Evolutionary conservation across 1,140 invertebrate species (phyloP).

Genomic region (Contarinia nasturtii): DNA sequence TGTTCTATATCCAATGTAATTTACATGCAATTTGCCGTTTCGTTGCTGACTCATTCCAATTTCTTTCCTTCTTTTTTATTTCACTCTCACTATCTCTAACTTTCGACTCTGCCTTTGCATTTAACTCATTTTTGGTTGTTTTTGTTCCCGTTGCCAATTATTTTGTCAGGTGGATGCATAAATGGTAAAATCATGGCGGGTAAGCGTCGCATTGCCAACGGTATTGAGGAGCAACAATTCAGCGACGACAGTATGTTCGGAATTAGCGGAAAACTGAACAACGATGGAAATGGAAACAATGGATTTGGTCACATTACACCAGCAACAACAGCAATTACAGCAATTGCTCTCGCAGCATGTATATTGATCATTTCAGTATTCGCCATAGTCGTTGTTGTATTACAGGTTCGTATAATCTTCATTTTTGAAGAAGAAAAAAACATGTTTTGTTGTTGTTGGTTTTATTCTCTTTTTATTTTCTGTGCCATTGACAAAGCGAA

Average conservation of each 20-base stretch:
- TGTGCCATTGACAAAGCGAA: no score
- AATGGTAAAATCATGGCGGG: slow-evolving; percentile 54
- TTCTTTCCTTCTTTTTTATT: neutral
- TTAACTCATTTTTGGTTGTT: neutral
- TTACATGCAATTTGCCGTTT: neutral
- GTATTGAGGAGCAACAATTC: slow-evolving; percentile 26
- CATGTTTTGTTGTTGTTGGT: no score
- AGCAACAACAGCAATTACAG: slow-evolving; percentile 35
- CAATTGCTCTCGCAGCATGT: slow-evolving; percentile 41
- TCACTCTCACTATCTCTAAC: no score
- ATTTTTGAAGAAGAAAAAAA: no score
- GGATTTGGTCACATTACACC: slow-evolving; percentile 13
- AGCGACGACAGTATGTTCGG: slow-evolving; percentile 13
- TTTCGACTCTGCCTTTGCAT: slow-evolving; percentile 1
- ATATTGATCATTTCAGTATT: slow-evolving; percentile 42
- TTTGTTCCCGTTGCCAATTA: slow-evolving; percentile 1
- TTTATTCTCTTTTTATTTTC: no score
- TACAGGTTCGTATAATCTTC: slow-evolving; percentile 33
- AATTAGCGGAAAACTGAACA: slow-evolving; percentile 5
- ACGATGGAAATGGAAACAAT: slow-evolving; percentile 10
- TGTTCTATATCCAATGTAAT: neutral
- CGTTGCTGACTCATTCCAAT: neutral
- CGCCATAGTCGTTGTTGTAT: slow-evolving; percentile 39
- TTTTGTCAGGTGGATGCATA: slow-evolving; percentile 37
- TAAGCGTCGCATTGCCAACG: slow-evolving; percentile 46